phyloP scores from a whole-genome alignment of 2,888 invertebrate species.

The Drosophila robusta region DNA sequence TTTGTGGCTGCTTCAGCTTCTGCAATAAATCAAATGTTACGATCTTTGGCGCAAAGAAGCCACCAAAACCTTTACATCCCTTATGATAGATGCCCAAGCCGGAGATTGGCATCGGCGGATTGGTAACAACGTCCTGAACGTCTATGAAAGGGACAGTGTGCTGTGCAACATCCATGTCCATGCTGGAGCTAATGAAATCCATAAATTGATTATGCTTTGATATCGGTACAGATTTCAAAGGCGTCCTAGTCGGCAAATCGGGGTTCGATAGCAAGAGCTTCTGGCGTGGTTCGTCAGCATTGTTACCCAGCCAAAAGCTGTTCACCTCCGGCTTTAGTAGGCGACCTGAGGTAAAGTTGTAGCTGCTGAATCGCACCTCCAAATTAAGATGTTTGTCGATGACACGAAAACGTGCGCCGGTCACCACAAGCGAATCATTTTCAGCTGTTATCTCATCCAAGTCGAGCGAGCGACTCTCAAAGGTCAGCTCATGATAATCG shows the following conservation, averaged over 20 bases:
- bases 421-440: slow-evolving; percentile 88
- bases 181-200: slow-evolving; percentile 89
- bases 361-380: slow-evolving; percentile 91
- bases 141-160: slow-evolving; percentile 93
- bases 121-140: slow-evolving; percentile 89
- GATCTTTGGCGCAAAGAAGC: slow-evolving; percentile 90
- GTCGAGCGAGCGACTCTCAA: slow-evolving; percentile 91
- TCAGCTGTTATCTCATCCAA: slow-evolving; percentile 90
- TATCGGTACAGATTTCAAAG: slow-evolving; percentile 86
- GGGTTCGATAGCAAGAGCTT: slow-evolving; percentile 87
- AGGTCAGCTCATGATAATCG: slow-evolving; percentile 91
- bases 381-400: slow-evolving; percentile 93
- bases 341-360: slow-evolving; percentile 91
- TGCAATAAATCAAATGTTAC: slow-evolving; percentile 87
- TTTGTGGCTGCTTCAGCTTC: background rate
- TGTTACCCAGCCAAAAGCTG: slow-evolving; percentile 93
- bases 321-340: slow-evolving; percentile 87
- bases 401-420: slow-evolving; percentile 90
- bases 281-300: slow-evolving; percentile 87
- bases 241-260: slow-evolving; percentile 88
- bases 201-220: slow-evolving; percentile 89
- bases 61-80: slow-evolving; percentile 89
- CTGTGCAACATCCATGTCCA: slow-evolving; percentile 91
- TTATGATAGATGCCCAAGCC: slow-evolving; percentile 93
- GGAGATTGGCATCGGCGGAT: slow-evolving; percentile 89